phyloP scores from a whole-genome alignment of 2,888 invertebrate genomes.

The Xestia rhomboidea region DNA sequence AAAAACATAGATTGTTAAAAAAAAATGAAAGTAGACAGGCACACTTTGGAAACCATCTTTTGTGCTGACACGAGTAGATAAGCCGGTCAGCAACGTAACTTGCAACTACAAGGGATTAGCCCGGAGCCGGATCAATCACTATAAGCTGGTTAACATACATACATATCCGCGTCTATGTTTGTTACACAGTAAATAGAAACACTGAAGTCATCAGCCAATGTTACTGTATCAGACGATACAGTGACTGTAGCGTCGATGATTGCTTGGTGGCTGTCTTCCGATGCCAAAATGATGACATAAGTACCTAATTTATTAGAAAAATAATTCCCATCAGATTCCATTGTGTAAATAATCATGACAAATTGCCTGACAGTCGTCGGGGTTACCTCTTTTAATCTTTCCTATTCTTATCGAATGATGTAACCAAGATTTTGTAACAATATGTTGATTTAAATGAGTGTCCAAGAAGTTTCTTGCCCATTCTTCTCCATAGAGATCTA shows the following conservation, averaged over 20 bases:
- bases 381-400: neutral
- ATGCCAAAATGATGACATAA: neutral
- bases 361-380: no score
- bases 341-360: no score
- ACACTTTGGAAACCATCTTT: neutral
- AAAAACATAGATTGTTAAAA: no score
- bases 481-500: no score
- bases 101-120: neutral
- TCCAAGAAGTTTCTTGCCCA: no score
- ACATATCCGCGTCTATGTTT: neutral
- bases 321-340: no score
- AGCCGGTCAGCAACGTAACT: neutral
- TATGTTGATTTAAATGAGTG: no score
- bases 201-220: neutral
- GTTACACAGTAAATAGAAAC: neutral
- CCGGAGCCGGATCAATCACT: conserved; percentile 1
- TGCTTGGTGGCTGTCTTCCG: neutral
- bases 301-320: no score
- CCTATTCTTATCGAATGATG: neutral
- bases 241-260: neutral
- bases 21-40: no score
- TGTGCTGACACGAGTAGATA: neutral
- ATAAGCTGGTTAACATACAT: neutral
- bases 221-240: neutral
- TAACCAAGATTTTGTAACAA: no score